These are phyloP conservation scores for Melitaea athalia DNA, from an alignment of 2,888 invertebrate species.

Conservation along the genomic window DNA sequence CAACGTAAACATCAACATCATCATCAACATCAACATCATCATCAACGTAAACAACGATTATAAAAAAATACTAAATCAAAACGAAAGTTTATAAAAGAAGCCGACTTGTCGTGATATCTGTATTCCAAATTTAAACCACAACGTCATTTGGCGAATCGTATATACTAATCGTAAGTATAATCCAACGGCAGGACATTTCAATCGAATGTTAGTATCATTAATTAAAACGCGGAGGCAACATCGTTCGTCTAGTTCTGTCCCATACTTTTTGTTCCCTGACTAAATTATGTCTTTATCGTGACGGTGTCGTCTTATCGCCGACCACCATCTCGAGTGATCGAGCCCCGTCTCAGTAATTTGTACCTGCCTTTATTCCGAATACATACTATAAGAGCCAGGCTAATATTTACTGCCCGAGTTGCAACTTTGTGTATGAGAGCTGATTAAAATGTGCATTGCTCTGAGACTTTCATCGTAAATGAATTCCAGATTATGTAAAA, in stretches of 20 bases:
- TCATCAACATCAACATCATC: too few relatives aligned
- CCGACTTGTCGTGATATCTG: slow-evolving; percentile 12
- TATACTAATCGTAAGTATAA: slow-evolving; percentile 27
- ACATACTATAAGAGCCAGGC: slow-evolving; percentile 50
- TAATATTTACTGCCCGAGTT: slow-evolving; percentile 43
- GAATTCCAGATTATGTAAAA: not conserved
- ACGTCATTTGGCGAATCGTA: slow-evolving; percentile 10
- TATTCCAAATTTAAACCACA: slow-evolving; percentile 6
- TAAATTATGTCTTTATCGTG: slow-evolving; percentile 81
- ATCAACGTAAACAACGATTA: too few relatives aligned
- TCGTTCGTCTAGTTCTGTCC: slow-evolving; percentile 74
- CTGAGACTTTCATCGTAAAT: slow-evolving; percentile 3
- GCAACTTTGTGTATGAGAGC: slow-evolving; percentile 20
- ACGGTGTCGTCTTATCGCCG: slow-evolving; percentile 66
- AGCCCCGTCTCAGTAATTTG: slow-evolving; percentile 71
- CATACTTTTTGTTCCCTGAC: slow-evolving; percentile 72
- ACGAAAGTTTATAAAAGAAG: slow-evolving; percentile 5
- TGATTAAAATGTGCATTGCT: slow-evolving; percentile 5
- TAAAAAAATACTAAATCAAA: not conserved
- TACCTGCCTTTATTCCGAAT: slow-evolving; percentile 65
- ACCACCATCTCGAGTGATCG: slow-evolving; percentile 74
- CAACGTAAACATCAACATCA: not conserved
- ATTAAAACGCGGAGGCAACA: slow-evolving; percentile 71
- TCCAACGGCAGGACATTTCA: slow-evolving; percentile 60
- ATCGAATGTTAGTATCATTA: slow-evolving; percentile 65